Conservation (phyloP, 2,888 invertebrate species). For the Eupithecia inturbata region DNA sequence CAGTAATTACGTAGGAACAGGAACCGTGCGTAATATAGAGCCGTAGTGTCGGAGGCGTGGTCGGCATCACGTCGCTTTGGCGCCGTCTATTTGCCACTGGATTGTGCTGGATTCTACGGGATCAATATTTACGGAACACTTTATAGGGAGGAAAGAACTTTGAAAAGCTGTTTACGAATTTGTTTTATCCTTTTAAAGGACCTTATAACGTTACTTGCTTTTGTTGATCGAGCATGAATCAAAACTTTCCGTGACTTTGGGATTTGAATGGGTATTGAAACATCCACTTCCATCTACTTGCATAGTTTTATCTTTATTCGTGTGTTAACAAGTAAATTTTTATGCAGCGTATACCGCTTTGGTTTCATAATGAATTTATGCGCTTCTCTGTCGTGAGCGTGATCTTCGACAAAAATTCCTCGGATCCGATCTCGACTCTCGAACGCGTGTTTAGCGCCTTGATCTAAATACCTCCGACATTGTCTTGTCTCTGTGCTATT, state of each 20-base stretch:
- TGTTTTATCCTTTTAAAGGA: neutral
- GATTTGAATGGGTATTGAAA: neutral
- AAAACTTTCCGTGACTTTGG: neutral
- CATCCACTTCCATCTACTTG: constrained; percentile 16
- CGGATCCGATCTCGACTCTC: constrained; percentile 78
- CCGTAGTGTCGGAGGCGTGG: constrained; percentile 74
- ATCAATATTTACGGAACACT: constrained; percentile 50
- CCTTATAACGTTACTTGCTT: neutral
- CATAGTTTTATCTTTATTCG: constrained; percentile 44
- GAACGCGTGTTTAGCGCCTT: constrained; percentile 82
- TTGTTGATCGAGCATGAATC: neutral
- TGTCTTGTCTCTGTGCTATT: constrained; percentile 73
- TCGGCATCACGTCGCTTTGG: constrained; percentile 75
- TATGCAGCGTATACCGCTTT: constrained; percentile 58
- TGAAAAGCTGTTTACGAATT: constrained; percentile 37
- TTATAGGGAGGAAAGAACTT: constrained; percentile 41
- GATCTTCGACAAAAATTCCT: constrained; percentile 79
- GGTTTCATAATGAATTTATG: constrained; percentile 70
- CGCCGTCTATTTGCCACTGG: constrained; percentile 68
- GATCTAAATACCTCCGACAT: constrained; percentile 84
- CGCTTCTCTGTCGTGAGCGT: constrained; percentile 65
- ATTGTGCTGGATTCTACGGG: constrained; percentile 62
- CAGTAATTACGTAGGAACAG: constrained; percentile 57
- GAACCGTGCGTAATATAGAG: constrained; percentile 56
- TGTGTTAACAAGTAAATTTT: constrained; percentile 36